Percentiles rank a stretch among this genome's conserved stretches.
phyloP scores from a whole-genome alignment of 2,888 invertebrate genomes.

The Volucella inflata region DNA sequence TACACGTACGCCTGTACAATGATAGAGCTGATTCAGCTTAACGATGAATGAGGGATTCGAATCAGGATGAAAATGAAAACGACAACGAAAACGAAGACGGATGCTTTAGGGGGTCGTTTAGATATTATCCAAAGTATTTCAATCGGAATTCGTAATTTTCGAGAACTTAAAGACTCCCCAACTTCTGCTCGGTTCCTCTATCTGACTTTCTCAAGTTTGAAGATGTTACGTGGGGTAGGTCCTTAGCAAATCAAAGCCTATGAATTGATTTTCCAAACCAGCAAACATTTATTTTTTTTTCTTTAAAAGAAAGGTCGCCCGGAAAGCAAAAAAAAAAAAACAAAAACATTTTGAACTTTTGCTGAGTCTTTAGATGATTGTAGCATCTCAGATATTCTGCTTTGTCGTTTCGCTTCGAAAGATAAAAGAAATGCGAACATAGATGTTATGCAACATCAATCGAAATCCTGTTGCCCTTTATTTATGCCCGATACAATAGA shows the following conservation, averaged over 20 bases:
- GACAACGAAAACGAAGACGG: not conserved
- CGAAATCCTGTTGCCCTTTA: conserved; percentile 21
- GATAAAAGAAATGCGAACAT: not conserved
- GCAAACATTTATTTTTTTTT: not conserved
- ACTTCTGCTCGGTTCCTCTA: not conserved
- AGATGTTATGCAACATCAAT: conserved; percentile 38
- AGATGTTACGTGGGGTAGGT: not conserved
- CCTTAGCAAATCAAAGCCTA: conserved; percentile 12
- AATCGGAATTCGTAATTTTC: conserved; percentile 43
- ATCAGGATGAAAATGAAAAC: not conserved
- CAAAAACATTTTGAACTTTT: not conserved
- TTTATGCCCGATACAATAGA: conserved; percentile 7
- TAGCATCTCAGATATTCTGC: not conserved
- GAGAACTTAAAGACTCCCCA: conserved; percentile 25
- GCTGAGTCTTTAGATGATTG: not conserved
- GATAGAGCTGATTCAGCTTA: conserved; percentile 23
- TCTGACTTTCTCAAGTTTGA: too few species aligned
- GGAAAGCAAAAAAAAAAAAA: not conserved
- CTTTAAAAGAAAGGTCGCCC: not conserved
- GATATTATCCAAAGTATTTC: conserved; percentile 42
- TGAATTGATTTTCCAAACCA: conserved; percentile 15
- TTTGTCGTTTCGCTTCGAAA: not conserved
- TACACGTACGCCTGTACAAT: not conserved
- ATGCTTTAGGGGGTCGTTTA: not conserved
- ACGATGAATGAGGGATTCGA: conserved; percentile 21